phyloP scores from a whole-genome alignment of 1,140 invertebrate species.

The Uloborus diversus region DNA sequence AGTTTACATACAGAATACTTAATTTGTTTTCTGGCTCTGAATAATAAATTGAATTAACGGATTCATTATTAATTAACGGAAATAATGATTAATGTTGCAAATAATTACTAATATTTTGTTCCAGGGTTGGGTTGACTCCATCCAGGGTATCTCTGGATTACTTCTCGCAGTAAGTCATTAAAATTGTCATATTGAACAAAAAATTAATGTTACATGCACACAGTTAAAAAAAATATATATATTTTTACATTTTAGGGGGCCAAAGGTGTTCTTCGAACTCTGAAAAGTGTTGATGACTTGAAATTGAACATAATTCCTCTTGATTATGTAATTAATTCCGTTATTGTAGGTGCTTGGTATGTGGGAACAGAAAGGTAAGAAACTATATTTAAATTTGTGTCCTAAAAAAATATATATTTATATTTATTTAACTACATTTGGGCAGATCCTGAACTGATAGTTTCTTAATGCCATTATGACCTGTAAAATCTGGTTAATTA shows the following conservation, averaged over 20 bases:
- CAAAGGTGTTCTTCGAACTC: conserved; percentile 40
- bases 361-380: conserved; percentile 15
- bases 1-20: too few species aligned
- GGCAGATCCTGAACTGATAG: too few species aligned
- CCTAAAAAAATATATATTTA: too few species aligned
- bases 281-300: conserved; percentile 10
- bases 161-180: conserved; percentile 36
- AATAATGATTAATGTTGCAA: too few species aligned
- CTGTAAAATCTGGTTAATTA: too few species aligned
- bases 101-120: conserved; percentile 5
- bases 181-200: background rate
- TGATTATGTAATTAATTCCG: conserved; percentile 27
- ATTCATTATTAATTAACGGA: too few species aligned
- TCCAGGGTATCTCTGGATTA: conserved; percentile 95
- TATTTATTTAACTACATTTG: too few species aligned
- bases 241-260: conserved; percentile 38
- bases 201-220: background rate
- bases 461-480: too few species aligned
- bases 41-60: too few species aligned
- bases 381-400: background rate
- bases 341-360: conserved; percentile 42
- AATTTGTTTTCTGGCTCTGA: too few species aligned
- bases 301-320: conserved; percentile 41
- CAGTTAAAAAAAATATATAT: background rate
- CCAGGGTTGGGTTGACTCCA: conserved; percentile 90